A percentile compares a stretch with the other conserved stretches of the same genome.
Conservation (phyloP, 2,113 vertebrate species). For the Melanerpes formicivorus region DNA sequence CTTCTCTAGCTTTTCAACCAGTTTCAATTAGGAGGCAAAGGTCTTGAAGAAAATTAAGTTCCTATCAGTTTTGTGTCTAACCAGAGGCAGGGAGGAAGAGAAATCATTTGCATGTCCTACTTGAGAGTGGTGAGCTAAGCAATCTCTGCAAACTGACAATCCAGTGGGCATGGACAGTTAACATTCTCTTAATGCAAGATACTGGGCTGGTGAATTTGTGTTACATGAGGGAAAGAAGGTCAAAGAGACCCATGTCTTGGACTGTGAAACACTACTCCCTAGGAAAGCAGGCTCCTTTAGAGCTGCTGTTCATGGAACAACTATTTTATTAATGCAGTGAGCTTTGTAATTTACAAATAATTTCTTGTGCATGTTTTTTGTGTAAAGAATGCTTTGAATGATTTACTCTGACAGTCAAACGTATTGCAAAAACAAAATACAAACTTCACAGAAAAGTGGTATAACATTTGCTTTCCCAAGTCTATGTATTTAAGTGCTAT, state of each 20-base stretch:
- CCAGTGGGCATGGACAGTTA: background rate
- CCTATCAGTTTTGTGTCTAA: constrained; percentile 45
- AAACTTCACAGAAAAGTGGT: constrained; percentile 26
- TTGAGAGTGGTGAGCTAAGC: background rate
- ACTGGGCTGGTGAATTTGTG: background rate
- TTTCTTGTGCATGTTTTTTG: constrained; percentile 7
- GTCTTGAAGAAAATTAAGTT: constrained; percentile 54
- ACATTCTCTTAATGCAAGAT: background rate
- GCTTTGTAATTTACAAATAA: background rate
- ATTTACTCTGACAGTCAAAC: background rate
- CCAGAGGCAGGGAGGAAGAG: constrained; percentile 8
- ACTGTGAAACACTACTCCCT: background rate
- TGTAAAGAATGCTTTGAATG: background rate
- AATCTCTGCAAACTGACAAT: background rate
- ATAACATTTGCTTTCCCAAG: background rate
- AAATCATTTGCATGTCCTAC: background rate
- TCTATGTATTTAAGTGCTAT: background rate
- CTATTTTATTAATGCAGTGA: background rate
- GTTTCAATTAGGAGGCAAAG: constrained; percentile 46
- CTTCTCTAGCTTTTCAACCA: constrained; percentile 3
- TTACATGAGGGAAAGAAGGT: background rate
- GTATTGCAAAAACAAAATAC: background rate
- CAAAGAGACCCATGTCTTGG: background rate
- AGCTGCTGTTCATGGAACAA: background rate
- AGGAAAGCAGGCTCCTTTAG: background rate